phyloP scores from a whole-genome alignment of 2,113 vertebrate species.

The Rutilus rutilus region DNA sequence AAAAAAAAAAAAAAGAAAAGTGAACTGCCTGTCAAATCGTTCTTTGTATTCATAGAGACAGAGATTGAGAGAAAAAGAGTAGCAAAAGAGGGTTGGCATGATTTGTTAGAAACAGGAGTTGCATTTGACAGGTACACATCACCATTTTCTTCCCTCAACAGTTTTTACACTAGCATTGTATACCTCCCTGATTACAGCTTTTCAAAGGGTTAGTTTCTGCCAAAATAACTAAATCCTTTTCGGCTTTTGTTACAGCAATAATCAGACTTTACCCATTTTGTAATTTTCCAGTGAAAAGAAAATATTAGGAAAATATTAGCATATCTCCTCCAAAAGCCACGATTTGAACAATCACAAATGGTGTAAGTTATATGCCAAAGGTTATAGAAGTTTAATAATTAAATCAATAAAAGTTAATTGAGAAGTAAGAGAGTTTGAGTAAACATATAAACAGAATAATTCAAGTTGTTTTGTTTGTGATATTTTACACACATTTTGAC shows the following conservation, averaged over 20 bases:
- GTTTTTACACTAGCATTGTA: slow-evolving; percentile 25
- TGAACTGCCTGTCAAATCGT: slow-evolving; percentile 62
- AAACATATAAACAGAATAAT: no score
- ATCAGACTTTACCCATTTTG: background rate
- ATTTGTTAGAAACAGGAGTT: background rate
- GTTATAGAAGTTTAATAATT: no score
- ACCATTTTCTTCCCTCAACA: slow-evolving; percentile 15
- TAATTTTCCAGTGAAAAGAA: background rate
- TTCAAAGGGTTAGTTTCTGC: background rate
- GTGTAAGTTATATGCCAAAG: no score
- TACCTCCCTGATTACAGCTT: slow-evolving; percentile 25
- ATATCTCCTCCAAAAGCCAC: background rate
- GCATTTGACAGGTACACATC: slow-evolving; percentile 21
- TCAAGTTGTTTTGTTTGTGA: no score
- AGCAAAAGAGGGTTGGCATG: slow-evolving; percentile 29
- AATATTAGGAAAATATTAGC: background rate
- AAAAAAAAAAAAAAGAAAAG: slow-evolving; percentile 52
- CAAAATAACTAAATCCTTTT: background rate
- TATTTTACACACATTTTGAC: no score
- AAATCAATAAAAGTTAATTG: no score
- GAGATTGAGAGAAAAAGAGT: background rate
- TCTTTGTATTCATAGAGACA: slow-evolving; percentile 8
- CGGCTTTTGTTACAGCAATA: background rate
- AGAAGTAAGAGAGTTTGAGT: no score
- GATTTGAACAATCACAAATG: no score